These are phyloP conservation scores for Sturmia bella DNA, from an alignment of 2,888 invertebrate species.

Conservation along the genomic window DNA sequence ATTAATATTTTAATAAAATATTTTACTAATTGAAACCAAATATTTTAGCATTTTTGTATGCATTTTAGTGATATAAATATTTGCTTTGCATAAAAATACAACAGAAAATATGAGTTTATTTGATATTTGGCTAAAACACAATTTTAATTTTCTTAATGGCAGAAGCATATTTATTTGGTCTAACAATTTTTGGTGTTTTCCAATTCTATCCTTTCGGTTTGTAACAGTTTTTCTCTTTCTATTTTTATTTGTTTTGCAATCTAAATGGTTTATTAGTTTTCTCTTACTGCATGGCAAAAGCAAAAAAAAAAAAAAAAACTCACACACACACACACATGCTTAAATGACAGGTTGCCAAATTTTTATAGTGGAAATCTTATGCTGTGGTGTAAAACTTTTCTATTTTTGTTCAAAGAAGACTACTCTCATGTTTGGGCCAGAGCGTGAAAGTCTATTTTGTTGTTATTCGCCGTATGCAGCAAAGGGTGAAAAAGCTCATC, in stretches of 20 bases:
- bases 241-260: slow-evolving; percentile 44
- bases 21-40: background rate
- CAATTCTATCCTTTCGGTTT: slow-evolving; percentile 26
- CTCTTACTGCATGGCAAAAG: slow-evolving; percentile 61
- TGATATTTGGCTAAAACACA: slow-evolving; percentile 51
- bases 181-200: slow-evolving; percentile 17
- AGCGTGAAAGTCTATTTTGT: too few relatives aligned
- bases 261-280: slow-evolving; percentile 64
- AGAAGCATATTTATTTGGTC: slow-evolving; percentile 59
- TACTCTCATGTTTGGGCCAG: too few relatives aligned
- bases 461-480: too few relatives aligned
- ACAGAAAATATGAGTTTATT: background rate
- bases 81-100: slow-evolving; percentile 36
- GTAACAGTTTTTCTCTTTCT: slow-evolving; percentile 14
- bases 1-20: background rate
- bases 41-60: slow-evolving; percentile 20
- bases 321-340: too few relatives aligned
- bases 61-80: slow-evolving; percentile 41
- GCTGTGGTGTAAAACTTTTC: too few relatives aligned
- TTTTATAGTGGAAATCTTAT: background rate
- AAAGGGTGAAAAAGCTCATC: too few relatives aligned
- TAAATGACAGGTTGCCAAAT: slow-evolving; percentile 59
- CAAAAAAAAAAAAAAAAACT: too few relatives aligned
- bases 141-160: slow-evolving; percentile 68
- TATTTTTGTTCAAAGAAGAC: too few relatives aligned